Conservation (phyloP, 1,140 invertebrate species). For the Saccostrea cuccullata region DNA sequence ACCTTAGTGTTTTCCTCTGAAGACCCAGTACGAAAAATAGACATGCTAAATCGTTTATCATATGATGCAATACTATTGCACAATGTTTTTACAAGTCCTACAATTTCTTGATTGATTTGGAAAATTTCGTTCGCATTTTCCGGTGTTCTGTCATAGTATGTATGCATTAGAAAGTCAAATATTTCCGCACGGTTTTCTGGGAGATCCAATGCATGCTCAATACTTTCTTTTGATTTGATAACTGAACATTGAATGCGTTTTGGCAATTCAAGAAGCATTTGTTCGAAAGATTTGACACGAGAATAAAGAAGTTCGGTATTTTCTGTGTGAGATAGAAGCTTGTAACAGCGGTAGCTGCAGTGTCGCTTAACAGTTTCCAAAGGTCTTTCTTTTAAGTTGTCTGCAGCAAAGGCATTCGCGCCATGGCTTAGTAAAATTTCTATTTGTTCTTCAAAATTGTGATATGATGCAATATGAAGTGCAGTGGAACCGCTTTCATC, state of each 20-base stretch:
- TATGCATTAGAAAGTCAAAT: neutral
- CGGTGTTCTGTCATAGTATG: neutral
- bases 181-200: neutral
- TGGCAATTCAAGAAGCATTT: conserved; percentile 34
- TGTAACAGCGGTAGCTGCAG: conserved; percentile 30
- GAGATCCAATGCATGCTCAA: neutral
- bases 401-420: neutral
- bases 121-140: conserved; percentile 15
- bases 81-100: neutral
- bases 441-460: conserved; percentile 44
- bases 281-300: neutral
- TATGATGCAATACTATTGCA: conserved; percentile 24
- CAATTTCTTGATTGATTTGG: neutral
- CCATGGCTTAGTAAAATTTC: conserved; percentile 17
- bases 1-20: conserved; percentile 49
- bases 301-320: neutral
- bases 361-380: conserved; percentile 38
- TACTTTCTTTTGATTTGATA: neutral
- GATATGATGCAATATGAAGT: conserved; percentile 46
- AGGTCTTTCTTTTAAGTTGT: conserved; percentile 30
- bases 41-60: conserved; percentile 39
- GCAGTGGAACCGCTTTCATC: conserved; percentile 41
- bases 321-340: neutral
- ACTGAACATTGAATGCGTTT: conserved; percentile 24
- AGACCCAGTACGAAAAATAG: conserved; percentile 42